Conservation (phyloP, 1,140 invertebrate species). For the Drosophila erecta region DNA sequence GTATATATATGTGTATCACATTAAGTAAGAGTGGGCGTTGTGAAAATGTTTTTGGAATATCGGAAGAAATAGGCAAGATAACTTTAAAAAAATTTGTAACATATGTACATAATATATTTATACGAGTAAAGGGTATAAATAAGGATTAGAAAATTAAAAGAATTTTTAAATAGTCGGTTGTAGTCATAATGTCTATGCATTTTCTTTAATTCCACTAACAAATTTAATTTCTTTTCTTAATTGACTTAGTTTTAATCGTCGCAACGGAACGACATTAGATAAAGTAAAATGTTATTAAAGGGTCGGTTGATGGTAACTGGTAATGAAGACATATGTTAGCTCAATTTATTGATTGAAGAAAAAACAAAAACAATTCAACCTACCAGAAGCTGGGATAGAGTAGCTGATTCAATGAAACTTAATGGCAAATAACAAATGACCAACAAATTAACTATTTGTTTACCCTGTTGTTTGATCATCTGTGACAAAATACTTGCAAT, state of each 20-base stretch:
- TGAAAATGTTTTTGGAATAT: too few species aligned
- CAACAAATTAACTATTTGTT: conserved; percentile 81
- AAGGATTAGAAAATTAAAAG: too few species aligned
- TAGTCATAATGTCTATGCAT: too few species aligned
- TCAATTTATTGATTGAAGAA: conserved; percentile 58
- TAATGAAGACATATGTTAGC: conserved; percentile 66
- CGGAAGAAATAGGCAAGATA: too few species aligned
- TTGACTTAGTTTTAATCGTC: not conserved
- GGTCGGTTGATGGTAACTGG: conserved; percentile 22
- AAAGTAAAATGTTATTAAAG: conserved; percentile 7
- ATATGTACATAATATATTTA: too few species aligned
- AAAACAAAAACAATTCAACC: conserved; percentile 57
- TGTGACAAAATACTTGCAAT: conserved; percentile 68
- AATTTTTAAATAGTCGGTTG: too few species aligned
- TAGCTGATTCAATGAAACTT: conserved; percentile 65
- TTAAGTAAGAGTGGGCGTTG: too few species aligned
- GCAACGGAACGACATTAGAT: conserved; percentile 5
- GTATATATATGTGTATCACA: too few species aligned
- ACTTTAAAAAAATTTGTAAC: too few species aligned
- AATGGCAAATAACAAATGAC: conserved; percentile 79
- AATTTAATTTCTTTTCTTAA: not conserved
- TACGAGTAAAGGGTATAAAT: too few species aligned
- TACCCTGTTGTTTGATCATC: conserved; percentile 73
- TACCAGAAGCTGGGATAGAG: conserved; percentile 9
- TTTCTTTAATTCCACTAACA: not conserved